A percentile compares a stretch with the other conserved stretches of the same genome.
Conservation (phyloP, 2,113 vertebrate genomes). For the Caranx ignobilis region DNA sequence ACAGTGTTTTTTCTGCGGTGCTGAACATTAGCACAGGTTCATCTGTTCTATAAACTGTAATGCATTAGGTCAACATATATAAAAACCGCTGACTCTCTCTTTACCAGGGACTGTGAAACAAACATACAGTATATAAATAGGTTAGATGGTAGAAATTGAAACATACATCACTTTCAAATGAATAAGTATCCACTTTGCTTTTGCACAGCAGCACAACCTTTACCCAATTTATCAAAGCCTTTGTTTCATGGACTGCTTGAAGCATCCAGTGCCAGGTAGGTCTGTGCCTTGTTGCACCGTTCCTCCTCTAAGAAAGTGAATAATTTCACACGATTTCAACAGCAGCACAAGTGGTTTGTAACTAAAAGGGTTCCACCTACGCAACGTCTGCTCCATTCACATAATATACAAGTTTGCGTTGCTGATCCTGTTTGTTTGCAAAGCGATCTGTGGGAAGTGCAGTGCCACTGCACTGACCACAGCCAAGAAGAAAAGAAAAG, state of each 20-base stretch:
- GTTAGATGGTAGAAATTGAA: slow-evolving; percentile 6
- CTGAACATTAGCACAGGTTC: slow-evolving; percentile 1
- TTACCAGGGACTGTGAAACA: not conserved
- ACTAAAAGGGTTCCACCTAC: slow-evolving; percentile 16
- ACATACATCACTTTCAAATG: slow-evolving; percentile 42
- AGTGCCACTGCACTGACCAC: not conserved
- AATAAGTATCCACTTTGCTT: slow-evolving; percentile 24
- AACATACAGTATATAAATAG: not conserved
- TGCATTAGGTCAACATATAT: slow-evolving; percentile 4
- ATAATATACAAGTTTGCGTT: not conserved
- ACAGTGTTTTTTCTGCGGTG: not conserved
- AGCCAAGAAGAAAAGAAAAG: slow-evolving; percentile 6
- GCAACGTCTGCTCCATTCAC: slow-evolving; percentile 2
- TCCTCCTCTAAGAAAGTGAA: not conserved
- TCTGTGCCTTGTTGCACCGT: not conserved
- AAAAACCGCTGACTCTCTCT: not conserved
- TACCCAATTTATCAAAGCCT: slow-evolving; percentile 29
- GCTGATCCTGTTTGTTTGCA: not conserved
- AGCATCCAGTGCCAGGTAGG: slow-evolving; percentile 15
- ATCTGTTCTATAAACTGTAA: slow-evolving; percentile 2
- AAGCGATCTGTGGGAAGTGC: not conserved
- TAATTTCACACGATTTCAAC: slow-evolving; percentile 14
- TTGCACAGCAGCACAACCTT: not conserved
- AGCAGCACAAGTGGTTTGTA: not conserved
- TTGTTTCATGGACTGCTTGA: slow-evolving; percentile 14